Base-by-base conservation (phyloP, 1,140 invertebrate species). In the Zophobas morio region DNA sequence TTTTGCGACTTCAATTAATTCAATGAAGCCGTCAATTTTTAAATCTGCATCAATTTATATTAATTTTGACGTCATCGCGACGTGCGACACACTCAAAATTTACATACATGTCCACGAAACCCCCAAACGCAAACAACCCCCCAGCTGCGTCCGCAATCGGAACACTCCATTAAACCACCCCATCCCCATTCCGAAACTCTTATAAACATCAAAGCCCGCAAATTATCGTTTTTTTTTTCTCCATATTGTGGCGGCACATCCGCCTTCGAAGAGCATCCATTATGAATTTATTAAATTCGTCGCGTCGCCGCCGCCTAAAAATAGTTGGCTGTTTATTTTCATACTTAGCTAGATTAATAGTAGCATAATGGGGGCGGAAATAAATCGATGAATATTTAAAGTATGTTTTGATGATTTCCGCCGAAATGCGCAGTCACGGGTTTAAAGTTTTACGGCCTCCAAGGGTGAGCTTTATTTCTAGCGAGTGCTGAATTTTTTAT, bases 381-480 rank as follows among this genome's bases (percentile, higher is more conserved):
- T 40, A 66, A 42, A 66, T 66, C 60, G 20, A 66, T 66, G 60
- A 66, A 66, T 42, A 66, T 66, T 66, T 66, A 42, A 66, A 66
- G 39, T 66, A 39, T 66, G 60, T 66, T 66, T 63, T 42, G 60
- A 42, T 66, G 39, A 66, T 66, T 66, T 66, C 37, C 8, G 60
- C 6, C 4, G n/a, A 66, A 66, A 42, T 42, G 60, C 60, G 39
- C 60, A 66, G 60, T 46, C 60, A 66, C 60, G 37, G n/a, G n/a
- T 66, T 66, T 66, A 66, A 66, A 66, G 37, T 66, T 66, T 63
- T 66, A 66, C 8, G 20, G 39, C 60, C 42, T 66, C 39, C 60
- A 66, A 66, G 60, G 49, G 37, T 46, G 60, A 66, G 60, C 39
- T 46, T 66, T 66, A 66, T 66, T 66, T 39, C 37, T 66, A 42